Conservation (phyloP, 1,140 invertebrate genomes). For the Sitophilus oryzae region DNA sequence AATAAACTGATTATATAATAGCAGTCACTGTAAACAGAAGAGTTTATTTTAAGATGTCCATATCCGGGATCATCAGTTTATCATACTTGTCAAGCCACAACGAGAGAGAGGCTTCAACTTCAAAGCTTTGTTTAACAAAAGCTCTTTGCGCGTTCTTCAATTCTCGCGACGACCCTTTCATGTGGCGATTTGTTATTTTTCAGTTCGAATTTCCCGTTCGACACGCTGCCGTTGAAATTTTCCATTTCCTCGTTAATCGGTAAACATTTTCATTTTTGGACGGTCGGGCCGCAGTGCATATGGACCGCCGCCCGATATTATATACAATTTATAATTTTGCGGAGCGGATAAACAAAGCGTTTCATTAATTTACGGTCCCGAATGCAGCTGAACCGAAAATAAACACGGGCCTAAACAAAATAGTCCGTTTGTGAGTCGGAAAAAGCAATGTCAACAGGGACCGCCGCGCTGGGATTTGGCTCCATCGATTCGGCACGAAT, state of each 20-base stretch:
- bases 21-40: too few relatives aligned
- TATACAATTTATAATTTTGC: conserved; percentile 32
- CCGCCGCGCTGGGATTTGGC: conserved; percentile 26
- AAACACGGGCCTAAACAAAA: conserved; percentile 31
- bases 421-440: conserved; percentile 25
- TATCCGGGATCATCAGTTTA: too few relatives aligned
- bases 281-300: conserved; percentile 4
- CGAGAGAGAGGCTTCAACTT: too few relatives aligned
- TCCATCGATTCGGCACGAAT: conserved; percentile 31
- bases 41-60: too few relatives aligned
- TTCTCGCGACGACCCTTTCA: too few relatives aligned
- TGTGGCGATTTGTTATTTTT: neutral
- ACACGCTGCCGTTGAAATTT: neutral
- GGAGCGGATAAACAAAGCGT: conserved; percentile 27
- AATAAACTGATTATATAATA: too few relatives aligned
- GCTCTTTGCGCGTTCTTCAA: too few relatives aligned
- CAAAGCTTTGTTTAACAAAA: too few relatives aligned
- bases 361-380: conserved; percentile 29
- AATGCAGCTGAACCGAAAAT: conserved; percentile 33
- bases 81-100: too few relatives aligned
- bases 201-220: neutral
- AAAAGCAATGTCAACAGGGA: conserved; percentile 31
- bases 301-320: conserved; percentile 26
- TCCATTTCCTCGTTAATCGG: conserved; percentile 6
- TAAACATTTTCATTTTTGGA: conserved; percentile 17